Conservation (phyloP, 2,797 vertebrate genomes). For the Hydrophis major region DNA sequence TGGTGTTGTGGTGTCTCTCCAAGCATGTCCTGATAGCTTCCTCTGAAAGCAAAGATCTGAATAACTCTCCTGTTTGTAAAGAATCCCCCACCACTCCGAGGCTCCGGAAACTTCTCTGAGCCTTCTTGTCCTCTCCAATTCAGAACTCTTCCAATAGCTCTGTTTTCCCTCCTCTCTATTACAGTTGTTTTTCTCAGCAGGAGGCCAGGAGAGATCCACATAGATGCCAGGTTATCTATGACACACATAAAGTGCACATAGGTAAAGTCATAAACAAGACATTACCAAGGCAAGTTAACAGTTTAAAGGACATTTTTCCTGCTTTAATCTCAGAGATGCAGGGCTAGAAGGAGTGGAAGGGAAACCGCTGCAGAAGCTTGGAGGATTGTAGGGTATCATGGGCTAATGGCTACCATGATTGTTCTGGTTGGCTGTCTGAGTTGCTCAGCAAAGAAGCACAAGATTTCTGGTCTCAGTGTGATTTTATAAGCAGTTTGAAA, state of each 20-base stretch:
- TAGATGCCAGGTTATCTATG: slow-evolving; percentile 22
- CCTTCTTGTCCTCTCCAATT: neutral
- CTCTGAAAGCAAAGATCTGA: neutral
- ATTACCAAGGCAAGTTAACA: slow-evolving; percentile 34
- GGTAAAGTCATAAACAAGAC: slow-evolving; percentile 36
- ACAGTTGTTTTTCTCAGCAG: slow-evolving; percentile 46
- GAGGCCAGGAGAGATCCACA: neutral
- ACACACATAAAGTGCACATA: slow-evolving; percentile 46
- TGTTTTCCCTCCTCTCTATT: neutral
- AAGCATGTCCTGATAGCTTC: neutral
- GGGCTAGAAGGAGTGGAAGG: neutral
- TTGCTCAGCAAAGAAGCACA: neutral
- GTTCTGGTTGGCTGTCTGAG: neutral
- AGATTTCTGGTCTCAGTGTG: neutral
- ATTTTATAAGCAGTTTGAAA: slow-evolving; percentile 15
- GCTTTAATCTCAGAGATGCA: neutral
- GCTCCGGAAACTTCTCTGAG: neutral
- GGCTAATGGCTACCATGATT: neutral
- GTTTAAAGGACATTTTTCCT: slow-evolving; percentile 41
- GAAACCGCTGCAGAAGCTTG: neutral
- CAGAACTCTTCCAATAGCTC: neutral
- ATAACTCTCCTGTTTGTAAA: neutral
- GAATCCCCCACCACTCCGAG: neutral
- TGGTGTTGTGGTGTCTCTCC: neutral
- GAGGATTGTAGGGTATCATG: neutral